These are phyloP conservation scores for Odocoileus virginianus DNA, from an alignment of 2,113 vertebrate species.

Conservation along the genomic window DNA sequence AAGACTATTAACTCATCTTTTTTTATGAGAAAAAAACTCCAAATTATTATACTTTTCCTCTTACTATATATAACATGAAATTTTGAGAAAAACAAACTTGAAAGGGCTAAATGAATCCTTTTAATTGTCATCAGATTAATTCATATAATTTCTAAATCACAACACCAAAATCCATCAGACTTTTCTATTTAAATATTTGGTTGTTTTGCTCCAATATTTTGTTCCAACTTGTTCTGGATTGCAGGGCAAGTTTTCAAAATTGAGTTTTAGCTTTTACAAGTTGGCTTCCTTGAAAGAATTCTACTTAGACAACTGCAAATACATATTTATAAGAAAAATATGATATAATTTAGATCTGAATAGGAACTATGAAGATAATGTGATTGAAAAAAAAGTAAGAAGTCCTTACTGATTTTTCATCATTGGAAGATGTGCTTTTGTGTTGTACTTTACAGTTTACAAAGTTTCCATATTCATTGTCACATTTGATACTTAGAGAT, in stretches of 20 bases:
- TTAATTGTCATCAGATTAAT: conserved; percentile 68
- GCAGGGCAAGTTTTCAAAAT: conserved; percentile 66
- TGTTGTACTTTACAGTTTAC: background rate
- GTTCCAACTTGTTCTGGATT: conserved; percentile 63
- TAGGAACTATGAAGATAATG: conserved; percentile 40
- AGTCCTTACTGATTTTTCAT: background rate
- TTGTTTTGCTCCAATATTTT: conserved; percentile 67
- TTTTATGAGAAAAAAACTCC: background rate
- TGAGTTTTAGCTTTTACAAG: conserved; percentile 59
- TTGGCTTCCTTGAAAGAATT: conserved; percentile 65
- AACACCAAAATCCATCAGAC: conserved; percentile 54
- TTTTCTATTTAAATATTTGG: conserved; percentile 67
- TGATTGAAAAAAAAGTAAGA: background rate
- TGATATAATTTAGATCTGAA: conserved; percentile 34
- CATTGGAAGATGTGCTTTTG: background rate
- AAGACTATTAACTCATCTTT: background rate
- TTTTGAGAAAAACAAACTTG: conserved; percentile 34
- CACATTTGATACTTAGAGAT: background rate
- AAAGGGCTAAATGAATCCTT: conserved; percentile 44
- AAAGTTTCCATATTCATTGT: background rate
- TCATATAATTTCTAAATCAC: conserved; percentile 64
- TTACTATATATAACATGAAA: background rate
- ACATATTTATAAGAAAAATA: conserved; percentile 25
- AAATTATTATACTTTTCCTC: conserved; percentile 26
- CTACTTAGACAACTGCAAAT: background rate